Evolutionary conservation across 1,140 invertebrate genomes (phyloP), one percentile per base, ranked within the genome.

Genomic region (Nomia melanderi): DNA sequence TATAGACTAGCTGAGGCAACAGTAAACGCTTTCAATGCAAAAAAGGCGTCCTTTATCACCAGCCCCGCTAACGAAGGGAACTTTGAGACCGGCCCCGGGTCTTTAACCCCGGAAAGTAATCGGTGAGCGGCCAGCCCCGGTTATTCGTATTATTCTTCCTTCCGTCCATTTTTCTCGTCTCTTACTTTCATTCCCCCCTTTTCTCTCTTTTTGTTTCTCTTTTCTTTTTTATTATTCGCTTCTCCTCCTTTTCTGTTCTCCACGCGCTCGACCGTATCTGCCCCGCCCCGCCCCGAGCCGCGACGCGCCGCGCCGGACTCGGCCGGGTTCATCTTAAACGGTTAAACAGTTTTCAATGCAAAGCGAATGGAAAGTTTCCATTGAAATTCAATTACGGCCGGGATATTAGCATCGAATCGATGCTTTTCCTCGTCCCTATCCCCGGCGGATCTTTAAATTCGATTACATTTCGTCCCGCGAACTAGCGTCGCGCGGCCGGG

Each of bases 21-120:
- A 50, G 63, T 79, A 76, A 84, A 83, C 77, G 75, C 75, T 84
- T 81, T 81, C 62, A 53, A 78, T 73, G 65, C 69, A 78, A 81
- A 71, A 82, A 81, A 95, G 86, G n/a, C 78, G 57, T 62, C 56
- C 69, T 77, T 80, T 84, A 77, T 84, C 69, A 77, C 59, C 29
- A 64, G 27, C 56, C 77, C 72, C 12, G 27, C 65, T 71, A 79
- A 83, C 56, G 77, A 83, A 79, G 72, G 41, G 59, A 75, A 70
- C 72, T 41, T 44, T 17, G 57, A 59, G 69, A 83, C 53, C 47
- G 31, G n/a, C 41, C 12, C 25, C 36, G 29, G 76, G 71, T 78
- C 77, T 74, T 78, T 67, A 77, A 82, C 76, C 63, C 64, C 69
- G 63, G 64, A 47, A 67, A 62, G 41, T 78, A 75, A 69, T 57